Evolutionary conservation across 2,797 vertebrate genomes (phyloP).

Genomic region (Hafferia zeledoni): DNA sequence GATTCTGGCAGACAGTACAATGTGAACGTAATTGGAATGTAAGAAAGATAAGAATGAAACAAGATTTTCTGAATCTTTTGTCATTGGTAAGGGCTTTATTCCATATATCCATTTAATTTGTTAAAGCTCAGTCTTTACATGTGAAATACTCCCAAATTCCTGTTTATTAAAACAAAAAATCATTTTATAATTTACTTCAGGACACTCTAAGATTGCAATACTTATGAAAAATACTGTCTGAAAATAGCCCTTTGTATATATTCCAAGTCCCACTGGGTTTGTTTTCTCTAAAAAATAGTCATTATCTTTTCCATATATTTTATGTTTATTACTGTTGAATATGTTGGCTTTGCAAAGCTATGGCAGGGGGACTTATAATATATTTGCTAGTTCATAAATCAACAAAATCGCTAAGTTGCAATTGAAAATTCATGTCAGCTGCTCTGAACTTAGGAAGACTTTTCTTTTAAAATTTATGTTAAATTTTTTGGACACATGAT

Average conservation of each 20-base stretch:
- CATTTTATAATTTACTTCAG: slow-evolving; percentile 36
- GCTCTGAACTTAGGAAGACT: neutral
- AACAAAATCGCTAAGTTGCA: neutral
- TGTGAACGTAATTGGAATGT: neutral
- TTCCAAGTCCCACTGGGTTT: neutral
- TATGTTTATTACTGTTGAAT: slow-evolving; percentile 4
- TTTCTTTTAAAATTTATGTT: neutral
- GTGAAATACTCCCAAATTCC: neutral
- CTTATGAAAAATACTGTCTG: neutral
- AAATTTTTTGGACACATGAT: neutral
- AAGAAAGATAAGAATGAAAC: neutral
- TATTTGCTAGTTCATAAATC: neutral
- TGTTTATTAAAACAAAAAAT: slow-evolving; percentile 53
- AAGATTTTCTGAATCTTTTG: neutral
- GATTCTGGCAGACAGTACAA: neutral
- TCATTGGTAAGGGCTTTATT: neutral
- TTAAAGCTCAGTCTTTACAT: neutral
- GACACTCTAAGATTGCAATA: neutral
- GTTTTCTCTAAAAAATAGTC: neutral
- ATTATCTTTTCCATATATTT: slow-evolving; percentile 14
- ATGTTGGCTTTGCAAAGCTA: neutral
- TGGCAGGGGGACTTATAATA: neutral
- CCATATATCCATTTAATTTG: slow-evolving; percentile 6
- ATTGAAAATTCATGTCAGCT: neutral
- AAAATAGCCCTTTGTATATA: slow-evolving; percentile 3